Base-by-base conservation (phyloP, 1,140 invertebrate species). In the Polyergus mexicanus region DNA sequence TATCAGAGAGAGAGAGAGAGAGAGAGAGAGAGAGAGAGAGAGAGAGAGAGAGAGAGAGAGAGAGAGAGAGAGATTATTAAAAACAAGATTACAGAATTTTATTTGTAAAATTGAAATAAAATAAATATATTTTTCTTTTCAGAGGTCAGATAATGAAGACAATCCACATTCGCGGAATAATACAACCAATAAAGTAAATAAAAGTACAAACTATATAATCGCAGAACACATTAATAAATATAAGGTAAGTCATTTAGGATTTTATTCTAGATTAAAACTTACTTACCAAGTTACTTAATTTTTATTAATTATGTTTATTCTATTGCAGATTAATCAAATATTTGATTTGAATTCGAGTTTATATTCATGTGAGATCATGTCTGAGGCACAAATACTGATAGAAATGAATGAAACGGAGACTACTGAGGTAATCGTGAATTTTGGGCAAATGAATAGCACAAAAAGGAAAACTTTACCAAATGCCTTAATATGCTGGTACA, bases 181-280 rank as follows among this genome's bases (percentile, higher is more conserved):
- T 84, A 77, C 25, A 62, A 8, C 38, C 68, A 60, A 35, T 77
- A 60, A 69, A 60, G 35, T 69, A n/a, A 78, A 78, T 66, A 89
- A 89, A 83, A 72, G 68, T 85, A 89, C 93, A 88, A 91, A 92
- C 16, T 95, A 93, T 76, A 85, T 87, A n/a, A 94, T 96, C 60
- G 94, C 95, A 35, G 91, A 95, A 74, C 94, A 94, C 69, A 95
- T 96, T 76, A 96, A 96, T 78, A 86, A 93, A 80, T 96, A 93
- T 83, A 93, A 95, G 93, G 95, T 96, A 69, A 86, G 8, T 71
- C 32, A 8, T n/a, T 44, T 22, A n/a, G 2, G 13, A 35, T n/a
- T 86, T 38, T 62, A 35, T 8, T 47, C 8, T 28, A 22, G 4
- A 44, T 25, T 60, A 32, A 77, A 76, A 7, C 0, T 28, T 28